These are phyloP conservation scores for Formica selysi DNA, from an alignment of 1,140 invertebrate genomes.

Conservation along the genomic window DNA sequence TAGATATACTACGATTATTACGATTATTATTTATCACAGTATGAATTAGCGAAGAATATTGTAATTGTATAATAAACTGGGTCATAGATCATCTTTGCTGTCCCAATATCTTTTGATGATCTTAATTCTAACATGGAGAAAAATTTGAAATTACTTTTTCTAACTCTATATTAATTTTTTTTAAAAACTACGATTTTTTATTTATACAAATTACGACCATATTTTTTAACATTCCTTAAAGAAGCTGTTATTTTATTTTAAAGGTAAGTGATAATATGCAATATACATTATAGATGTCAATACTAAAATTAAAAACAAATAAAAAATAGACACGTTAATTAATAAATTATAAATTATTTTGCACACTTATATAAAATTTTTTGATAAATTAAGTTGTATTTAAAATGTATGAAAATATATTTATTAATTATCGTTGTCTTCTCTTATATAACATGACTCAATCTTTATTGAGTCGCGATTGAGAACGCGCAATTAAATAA, in stretches of 20 bases:
- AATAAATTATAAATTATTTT: not conserved
- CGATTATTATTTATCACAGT: constrained; percentile 81
- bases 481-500: no score
- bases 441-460: no score
- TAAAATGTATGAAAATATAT: not conserved
- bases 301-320: not conserved
- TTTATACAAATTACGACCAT: not conserved
- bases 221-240: not conserved
- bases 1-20: constrained; percentile 78
- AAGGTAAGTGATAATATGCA: constrained; percentile 10
- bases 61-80: constrained; percentile 87
- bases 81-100: constrained; percentile 79
- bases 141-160: not conserved
- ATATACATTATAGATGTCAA: not conserved
- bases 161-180: not conserved
- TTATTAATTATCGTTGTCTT: not conserved
- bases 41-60: constrained; percentile 84
- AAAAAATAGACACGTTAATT: not conserved
- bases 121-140: not conserved
- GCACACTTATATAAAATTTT: not conserved
- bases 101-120: not conserved
- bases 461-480: no score
- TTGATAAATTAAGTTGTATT: not conserved
- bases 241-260: not conserved
- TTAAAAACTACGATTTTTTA: not conserved